Base-by-base conservation (phyloP, 2,888 invertebrate species). In the Archips xylosteana region DNA sequence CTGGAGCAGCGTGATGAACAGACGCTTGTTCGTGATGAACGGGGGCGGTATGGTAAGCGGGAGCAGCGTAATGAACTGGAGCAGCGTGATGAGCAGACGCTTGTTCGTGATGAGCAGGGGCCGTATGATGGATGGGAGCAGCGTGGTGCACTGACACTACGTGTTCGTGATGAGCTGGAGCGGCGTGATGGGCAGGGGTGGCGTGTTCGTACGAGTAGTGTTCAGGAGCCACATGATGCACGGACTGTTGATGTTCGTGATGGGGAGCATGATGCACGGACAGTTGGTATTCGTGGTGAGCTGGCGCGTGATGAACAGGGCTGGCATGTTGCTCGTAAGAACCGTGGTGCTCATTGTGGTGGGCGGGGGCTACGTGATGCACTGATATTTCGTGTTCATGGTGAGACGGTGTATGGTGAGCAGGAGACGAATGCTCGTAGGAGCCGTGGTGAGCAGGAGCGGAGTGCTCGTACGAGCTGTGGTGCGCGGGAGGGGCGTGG, bases 341-440 rank as follows among this genome's bases (percentile, higher is more conserved):
- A 10, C 3, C 71, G 10, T 36, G 69, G 65, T 78, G 79, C 54
- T 54, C 15, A 49, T 49, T 39, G 39, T 39, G n/a, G 6, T 62
- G 62, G 15, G 23, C 54, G 10, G 54, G 54, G 36, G 51, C 54
- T 36, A 8, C 54, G 23, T 57, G 51, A 12, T 54, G 23, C 23
- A 23, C 23, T 23, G 23, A 23, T 23, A 23, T 1, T 23, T 23
- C 23, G 1, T 23, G 75, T 13, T 74, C 73, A 39, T 74, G 75
- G 23, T 65, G 59, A 2, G 45, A 61, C 0, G 77, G 74, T 9
- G 66, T 68, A 77, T 82, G 78, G 8, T 78, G 78, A 49, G 74
- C 78, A 32, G 57, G 34, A 2, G 76, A 23, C 23, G 23, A 71
- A 23, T 57, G 57, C 57, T 57, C 57, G 32, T 32, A 57, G n/a